phyloP scores from a whole-genome alignment of 2,113 vertebrate genomes.

The Ochotona curzoniae region DNA sequence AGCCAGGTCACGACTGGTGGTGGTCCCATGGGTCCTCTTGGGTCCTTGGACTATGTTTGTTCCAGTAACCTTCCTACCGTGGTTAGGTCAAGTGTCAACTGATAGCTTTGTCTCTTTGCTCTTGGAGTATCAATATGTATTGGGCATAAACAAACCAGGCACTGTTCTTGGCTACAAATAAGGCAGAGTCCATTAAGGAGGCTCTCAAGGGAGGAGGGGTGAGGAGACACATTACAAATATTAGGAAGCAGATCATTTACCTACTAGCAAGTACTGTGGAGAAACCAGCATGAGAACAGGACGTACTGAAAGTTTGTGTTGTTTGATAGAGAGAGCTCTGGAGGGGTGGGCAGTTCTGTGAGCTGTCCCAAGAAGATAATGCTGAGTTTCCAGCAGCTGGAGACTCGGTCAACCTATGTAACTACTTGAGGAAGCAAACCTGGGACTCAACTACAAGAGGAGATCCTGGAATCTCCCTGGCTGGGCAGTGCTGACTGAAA shows the following conservation, averaged over 20 bases:
- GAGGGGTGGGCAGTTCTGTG: slow-evolving; percentile 6
- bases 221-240: neutral
- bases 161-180: neutral
- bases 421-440: slow-evolving; percentile 54
- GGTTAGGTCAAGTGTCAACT: neutral
- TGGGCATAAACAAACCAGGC: neutral
- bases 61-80: slow-evolving; percentile 10
- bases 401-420: neutral
- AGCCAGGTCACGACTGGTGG: neutral
- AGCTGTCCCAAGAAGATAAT: slow-evolving; percentile 10
- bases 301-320: slow-evolving; percentile 24
- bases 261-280: neutral
- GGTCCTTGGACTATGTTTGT: neutral
- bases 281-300: slow-evolving; percentile 15
- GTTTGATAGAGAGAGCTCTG: slow-evolving; percentile 36
- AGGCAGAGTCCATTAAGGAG: neutral
- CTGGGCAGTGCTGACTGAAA: slow-evolving; percentile 37
- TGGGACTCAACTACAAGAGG: neutral
- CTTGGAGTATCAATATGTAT: slow-evolving; percentile 7
- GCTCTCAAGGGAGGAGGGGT: neutral
- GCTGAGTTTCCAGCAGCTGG: neutral
- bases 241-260: slow-evolving; percentile 9
- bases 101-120: slow-evolving; percentile 32
- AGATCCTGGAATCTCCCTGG: slow-evolving; percentile 11
- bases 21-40: neutral